These are phyloP conservation scores for Coleophora flavipennella DNA, from an alignment of 2,888 invertebrate species.

Conservation along the genomic window DNA sequence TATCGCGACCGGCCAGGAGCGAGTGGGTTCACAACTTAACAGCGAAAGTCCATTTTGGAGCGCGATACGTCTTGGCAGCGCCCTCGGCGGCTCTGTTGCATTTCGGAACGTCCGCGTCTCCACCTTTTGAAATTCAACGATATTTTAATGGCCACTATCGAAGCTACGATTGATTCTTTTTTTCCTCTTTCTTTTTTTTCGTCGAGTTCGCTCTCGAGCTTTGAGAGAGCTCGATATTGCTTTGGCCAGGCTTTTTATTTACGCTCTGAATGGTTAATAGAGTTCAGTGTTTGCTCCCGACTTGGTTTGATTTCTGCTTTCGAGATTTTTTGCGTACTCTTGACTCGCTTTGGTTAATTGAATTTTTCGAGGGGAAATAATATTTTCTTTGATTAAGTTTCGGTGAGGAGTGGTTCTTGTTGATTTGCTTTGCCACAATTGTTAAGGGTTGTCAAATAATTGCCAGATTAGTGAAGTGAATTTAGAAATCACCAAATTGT, in stretches of 20 bases:
- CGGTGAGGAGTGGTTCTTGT: neutral
- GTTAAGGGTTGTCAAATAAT: too few relatives aligned
- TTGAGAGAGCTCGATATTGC: slow-evolving; percentile 48
- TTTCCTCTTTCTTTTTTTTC: slow-evolving; percentile 41
- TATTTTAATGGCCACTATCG: slow-evolving; percentile 70
- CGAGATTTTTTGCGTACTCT: slow-evolving; percentile 7
- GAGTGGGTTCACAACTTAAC: slow-evolving; percentile 41
- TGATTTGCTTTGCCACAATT: slow-evolving; percentile 1
- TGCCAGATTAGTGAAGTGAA: too few relatives aligned
- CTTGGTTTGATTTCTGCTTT: slow-evolving; percentile 19
- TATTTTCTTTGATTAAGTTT: neutral
- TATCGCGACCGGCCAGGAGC: slow-evolving; percentile 16
- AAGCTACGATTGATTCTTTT: slow-evolving; percentile 21
- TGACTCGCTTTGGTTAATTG: slow-evolving; percentile 8
- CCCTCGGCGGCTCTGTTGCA: slow-evolving; percentile 33
- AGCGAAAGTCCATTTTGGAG: slow-evolving; percentile 62
- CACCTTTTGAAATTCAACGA: slow-evolving; percentile 64
- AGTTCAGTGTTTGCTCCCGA: slow-evolving; percentile 24
- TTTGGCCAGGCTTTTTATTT: slow-evolving; percentile 47
- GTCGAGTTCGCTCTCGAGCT: slow-evolving; percentile 25
- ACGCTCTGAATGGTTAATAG: slow-evolving; percentile 34
- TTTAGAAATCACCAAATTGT: too few relatives aligned
- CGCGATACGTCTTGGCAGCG: slow-evolving; percentile 49
- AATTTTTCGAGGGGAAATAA: neutral
- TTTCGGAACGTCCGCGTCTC: slow-evolving; percentile 32